These are phyloP conservation scores for Pardosa pseudoannulata DNA, from an alignment of 2,888 invertebrate species.

Conservation along the genomic window DNA sequence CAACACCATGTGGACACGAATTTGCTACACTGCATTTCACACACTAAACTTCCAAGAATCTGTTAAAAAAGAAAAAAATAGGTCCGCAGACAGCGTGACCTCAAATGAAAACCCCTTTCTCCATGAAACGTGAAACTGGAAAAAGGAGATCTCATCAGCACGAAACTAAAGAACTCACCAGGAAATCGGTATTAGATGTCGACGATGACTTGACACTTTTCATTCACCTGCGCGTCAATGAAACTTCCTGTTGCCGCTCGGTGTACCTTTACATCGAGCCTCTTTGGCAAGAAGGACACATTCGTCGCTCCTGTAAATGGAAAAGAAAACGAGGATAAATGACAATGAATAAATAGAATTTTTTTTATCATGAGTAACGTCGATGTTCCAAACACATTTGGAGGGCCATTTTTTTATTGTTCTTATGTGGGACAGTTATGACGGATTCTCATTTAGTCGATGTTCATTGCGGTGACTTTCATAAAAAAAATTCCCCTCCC, in stretches of 20 bases:
- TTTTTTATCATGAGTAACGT: no score
- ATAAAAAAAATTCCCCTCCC: background rate
- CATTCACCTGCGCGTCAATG: constrained; percentile 37
- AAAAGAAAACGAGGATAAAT: constrained; percentile 7
- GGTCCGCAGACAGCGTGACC: background rate
- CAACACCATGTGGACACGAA: no score
- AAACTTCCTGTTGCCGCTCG: constrained; percentile 31
- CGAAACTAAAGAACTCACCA: constrained; percentile 42
- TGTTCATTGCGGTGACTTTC: background rate
- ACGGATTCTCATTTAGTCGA: background rate
- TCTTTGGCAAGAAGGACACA: background rate
- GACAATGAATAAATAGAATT: background rate
- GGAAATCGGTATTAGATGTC: constrained; percentile 36
- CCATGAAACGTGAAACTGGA: constrained; percentile 1
- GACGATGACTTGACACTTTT: constrained; percentile 62
- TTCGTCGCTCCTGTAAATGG: background rate
- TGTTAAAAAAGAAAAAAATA: no score
- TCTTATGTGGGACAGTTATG: background rate
- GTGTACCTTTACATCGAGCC: constrained; percentile 37
- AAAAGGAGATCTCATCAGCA: constrained; percentile 11
- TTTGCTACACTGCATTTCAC: background rate
- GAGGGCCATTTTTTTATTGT: background rate
- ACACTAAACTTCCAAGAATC: background rate
- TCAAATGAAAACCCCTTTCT: background rate
- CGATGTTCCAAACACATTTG: background rate